These are phyloP conservation scores for Drosophila kambysellisi DNA, from an alignment of 2,888 invertebrate species.

Conservation along the genomic window DNA sequence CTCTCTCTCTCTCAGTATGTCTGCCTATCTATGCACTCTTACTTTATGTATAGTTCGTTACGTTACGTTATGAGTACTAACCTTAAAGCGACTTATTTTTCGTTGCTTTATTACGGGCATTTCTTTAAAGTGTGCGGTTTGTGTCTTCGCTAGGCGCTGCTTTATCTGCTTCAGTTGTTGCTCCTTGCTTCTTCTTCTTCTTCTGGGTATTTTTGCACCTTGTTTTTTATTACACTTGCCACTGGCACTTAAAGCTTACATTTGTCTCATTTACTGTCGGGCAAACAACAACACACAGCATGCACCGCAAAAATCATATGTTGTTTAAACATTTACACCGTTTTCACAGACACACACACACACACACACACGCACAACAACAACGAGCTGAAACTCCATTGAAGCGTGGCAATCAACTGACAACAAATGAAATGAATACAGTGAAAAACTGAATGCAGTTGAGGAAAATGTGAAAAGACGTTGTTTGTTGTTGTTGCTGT, in stretches of 20 bases:
- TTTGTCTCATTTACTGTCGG: slow-evolving; percentile 10
- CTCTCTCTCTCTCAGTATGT: background rate
- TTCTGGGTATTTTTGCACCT: slow-evolving; percentile 16
- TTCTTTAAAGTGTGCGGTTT: slow-evolving; percentile 21
- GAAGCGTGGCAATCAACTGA: slow-evolving; percentile 81
- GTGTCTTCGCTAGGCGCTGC: slow-evolving; percentile 44
- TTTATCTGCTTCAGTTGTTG: background rate
- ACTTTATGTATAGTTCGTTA: background rate
- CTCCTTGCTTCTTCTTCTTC: slow-evolving; percentile 4
- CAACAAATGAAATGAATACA: slow-evolving; percentile 34
- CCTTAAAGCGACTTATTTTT: slow-evolving; percentile 83
- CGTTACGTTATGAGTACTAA: slow-evolving; percentile 57
- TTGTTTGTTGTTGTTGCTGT: slow-evolving; percentile 10
- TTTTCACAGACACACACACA: slow-evolving; percentile 13
- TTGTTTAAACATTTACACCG: slow-evolving; percentile 24
- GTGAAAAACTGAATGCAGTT: slow-evolving; percentile 63
- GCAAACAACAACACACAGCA: slow-evolving; percentile 11
- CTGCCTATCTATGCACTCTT: background rate
- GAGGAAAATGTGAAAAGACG: slow-evolving; percentile 50
- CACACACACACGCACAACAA: slow-evolving; percentile 25
- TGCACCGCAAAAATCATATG: background rate
- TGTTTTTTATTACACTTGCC: slow-evolving; percentile 14
- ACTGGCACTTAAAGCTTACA: slow-evolving; percentile 12
- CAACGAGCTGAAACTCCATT: slow-evolving; percentile 78
- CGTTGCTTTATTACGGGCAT: slow-evolving; percentile 83